Base-by-base conservation (phyloP, 2,797 vertebrate genomes). In the Chelonia mydas region DNA sequence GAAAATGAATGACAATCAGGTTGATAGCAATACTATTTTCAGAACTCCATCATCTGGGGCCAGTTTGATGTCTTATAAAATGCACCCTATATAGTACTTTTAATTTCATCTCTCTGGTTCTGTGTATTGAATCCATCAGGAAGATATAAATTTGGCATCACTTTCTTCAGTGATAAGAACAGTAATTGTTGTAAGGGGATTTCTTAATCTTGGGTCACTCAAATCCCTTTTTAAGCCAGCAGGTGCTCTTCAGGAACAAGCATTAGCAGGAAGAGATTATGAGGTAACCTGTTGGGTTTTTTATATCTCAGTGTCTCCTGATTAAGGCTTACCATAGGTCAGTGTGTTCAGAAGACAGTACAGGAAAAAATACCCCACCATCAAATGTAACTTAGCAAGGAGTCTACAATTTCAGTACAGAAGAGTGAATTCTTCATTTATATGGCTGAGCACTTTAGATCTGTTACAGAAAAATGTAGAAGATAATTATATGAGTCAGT, bases 81-180 rank as follows among this genome's bases (percentile, higher is more conserved):
- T 92, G 86, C 80, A 92, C 85, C 7, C 91, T 93, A 79, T 96
- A 95, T 95, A 96, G 51, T 88, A 86, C 90, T 95, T 92, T 97
- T 87, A 90, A 96, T 95, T 87, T 97, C 96, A 97, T 95, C 88
- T 97, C 33, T 57, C 87, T 86, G 89, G 93, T 94, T 91, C 87
- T 97, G 88, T 95, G 93, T 95, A 97, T 98, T 98, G 93, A 97
- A 98, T 96, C 93, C 94, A 96, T 96, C 92, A 97, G 95, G 94
- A 97, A 97, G 95, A 97, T 97, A 81, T 95, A 96, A 96, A 90
- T 95, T 97, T 96, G 91, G 93, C 89, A 96, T 96, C 94, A 97
- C 97, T 98, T 97, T 97, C 96, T 97, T 97, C 91, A 94, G 89
- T 89, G 96, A 95, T 95, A 98, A 97, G 95, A 97, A 93, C 91